Conservation (phyloP, 2,888 invertebrate genomes). For the Hofmannophila pseudospretella region DNA sequence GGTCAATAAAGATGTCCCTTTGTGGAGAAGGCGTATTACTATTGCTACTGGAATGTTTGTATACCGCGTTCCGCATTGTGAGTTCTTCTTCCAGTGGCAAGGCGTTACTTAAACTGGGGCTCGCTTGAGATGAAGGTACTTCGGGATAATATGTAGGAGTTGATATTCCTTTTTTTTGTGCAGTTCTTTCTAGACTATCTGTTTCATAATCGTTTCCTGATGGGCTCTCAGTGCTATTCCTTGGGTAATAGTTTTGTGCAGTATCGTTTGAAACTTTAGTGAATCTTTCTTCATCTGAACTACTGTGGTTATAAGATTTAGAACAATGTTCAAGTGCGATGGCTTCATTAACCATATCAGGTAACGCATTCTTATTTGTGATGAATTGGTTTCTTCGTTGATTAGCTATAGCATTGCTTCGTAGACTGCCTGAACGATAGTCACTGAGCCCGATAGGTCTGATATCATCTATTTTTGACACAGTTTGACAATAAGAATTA, state of each 20-base stretch:
- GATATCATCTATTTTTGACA: constrained; percentile 48
- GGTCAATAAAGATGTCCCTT: constrained; percentile 42
- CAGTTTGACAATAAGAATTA: constrained; percentile 45
- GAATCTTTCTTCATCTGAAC: constrained; percentile 66
- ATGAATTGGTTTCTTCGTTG: constrained; percentile 37
- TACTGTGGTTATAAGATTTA: constrained; percentile 56
- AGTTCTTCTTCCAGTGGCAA: constrained; percentile 88
- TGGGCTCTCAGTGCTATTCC: constrained; percentile 50
- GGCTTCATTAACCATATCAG: constrained; percentile 83
- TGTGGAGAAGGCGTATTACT: constrained; percentile 68
- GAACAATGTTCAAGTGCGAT: constrained; percentile 74
- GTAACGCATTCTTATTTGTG: constrained; percentile 58
- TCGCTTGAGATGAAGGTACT: constrained; percentile 82
- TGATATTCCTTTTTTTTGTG: constrained; percentile 68
- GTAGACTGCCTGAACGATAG: constrained; percentile 37
- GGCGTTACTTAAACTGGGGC: constrained; percentile 85
- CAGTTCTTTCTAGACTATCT: constrained; percentile 83
- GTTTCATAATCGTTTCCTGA: constrained; percentile 83
- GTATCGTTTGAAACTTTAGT: constrained; percentile 25
- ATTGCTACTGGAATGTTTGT: constrained; percentile 80
- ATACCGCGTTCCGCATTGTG: constrained; percentile 86
- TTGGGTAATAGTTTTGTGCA: constrained; percentile 41
- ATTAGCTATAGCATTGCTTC: constrained; percentile 27
- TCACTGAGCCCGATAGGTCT: constrained; percentile 46
- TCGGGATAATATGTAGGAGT: constrained; percentile 82